Percentiles rank a stretch among this genome's conserved stretches.
Evolutionary conservation across 2,888 invertebrate species (phyloP).

Genomic region (Platycheirus rosarum): DNA sequence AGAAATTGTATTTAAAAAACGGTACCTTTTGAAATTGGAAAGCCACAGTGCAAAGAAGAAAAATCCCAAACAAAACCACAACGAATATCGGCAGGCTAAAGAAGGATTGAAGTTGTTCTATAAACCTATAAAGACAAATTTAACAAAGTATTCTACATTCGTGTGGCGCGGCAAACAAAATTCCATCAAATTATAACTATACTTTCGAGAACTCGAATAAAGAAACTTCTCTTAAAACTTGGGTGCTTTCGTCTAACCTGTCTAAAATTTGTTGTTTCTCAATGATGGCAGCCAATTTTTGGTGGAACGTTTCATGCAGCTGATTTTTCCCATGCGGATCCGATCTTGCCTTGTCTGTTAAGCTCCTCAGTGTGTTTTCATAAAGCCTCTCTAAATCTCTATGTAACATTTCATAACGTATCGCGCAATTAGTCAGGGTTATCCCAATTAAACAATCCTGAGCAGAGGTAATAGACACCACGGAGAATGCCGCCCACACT

Average conservation of each 20-base stretch:
- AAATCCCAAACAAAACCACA: slow-evolving; percentile 15
- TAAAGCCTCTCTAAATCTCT: background rate
- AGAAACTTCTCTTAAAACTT: no score
- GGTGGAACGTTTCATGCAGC: slow-evolving; percentile 15
- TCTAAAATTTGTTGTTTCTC: slow-evolving; percentile 17
- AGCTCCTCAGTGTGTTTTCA: slow-evolving; percentile 12
- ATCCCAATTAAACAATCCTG: slow-evolving; percentile 26
- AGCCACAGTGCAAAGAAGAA: slow-evolving; percentile 27
- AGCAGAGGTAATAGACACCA: slow-evolving; percentile 10
- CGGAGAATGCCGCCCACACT: slow-evolving; percentile 17
- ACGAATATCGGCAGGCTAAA: slow-evolving; percentile 8
- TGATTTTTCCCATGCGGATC: background rate
- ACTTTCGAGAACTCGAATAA: no score
- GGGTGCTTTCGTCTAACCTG: no score
- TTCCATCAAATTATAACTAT: no score
- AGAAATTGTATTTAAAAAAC: background rate
- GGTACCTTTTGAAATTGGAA: slow-evolving; percentile 29
- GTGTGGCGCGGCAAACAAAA: no score
- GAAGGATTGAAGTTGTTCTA: slow-evolving; percentile 8
- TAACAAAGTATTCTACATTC: no score
- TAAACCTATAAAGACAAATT: background rate
- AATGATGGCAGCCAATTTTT: slow-evolving; percentile 7
- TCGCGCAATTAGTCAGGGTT: background rate
- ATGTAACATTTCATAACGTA: slow-evolving; percentile 23
- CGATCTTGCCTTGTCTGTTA: background rate